Evolutionary conservation across 2,797 vertebrate species (phyloP), one percentile per base, ranked within the genome.

Genomic region (Podarcis lilfordi): DNA sequence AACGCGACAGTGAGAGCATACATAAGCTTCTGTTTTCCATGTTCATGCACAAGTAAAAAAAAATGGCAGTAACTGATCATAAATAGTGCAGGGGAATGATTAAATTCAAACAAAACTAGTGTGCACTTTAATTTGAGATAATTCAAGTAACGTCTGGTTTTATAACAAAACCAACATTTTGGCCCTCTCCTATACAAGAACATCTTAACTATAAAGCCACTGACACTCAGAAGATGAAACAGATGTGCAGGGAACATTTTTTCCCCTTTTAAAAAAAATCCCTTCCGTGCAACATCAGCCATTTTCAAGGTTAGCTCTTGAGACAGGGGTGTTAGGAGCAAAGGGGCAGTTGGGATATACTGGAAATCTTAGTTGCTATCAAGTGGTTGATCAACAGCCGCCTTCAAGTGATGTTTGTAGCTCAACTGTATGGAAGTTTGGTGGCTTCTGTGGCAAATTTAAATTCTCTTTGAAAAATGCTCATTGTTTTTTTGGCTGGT

Each of bases 291-390:
- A 86, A 86, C 81, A 61, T 87, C 90, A 91, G 86, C 82, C 1
- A 64, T 89, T 94, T 83, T 95, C 95, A 93, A 94, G 92, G 92
- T 92, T 94, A 95, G 93, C 90, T 85, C 84, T 69, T 93, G 29
- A 86, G 87, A 5, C 55, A 83, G 43, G 83, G 84, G 79, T 0
- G 0, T 43, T 69, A 88, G 91, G 84, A 85, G 35, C 80, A 66
- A 27, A 75, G 77, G 76, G 89, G 88, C 86, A 86, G 45, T 23
- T 11, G 78, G 37, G 40, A 43, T 25, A 71, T 21, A 68, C 13
- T n/a, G 21, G 75, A 89, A 87, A 90, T n/a, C n/a, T 76, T 89
- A 88, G 91, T 78, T 90, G 91, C 89, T 90, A 76, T 43, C 89
- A 83, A 81, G 45, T 68, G 91, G 80, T 88, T 27, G 27, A 17